Evolutionary conservation across 2,888 invertebrate species (phyloP).

Genomic region (Ochropleura leucogaster): DNA sequence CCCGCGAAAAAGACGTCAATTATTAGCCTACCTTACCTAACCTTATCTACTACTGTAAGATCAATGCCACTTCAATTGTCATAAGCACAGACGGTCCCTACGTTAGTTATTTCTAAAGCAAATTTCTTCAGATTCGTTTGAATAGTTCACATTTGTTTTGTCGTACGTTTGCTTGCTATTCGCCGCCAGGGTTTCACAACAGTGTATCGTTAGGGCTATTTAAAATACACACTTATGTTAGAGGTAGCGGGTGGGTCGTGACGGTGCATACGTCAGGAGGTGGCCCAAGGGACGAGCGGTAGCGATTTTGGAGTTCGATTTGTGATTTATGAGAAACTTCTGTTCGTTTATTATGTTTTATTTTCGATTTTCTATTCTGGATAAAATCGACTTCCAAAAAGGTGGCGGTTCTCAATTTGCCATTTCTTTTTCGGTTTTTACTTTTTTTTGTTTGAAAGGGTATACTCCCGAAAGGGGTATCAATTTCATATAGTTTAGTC

Average conservation of each 20-base stretch:
- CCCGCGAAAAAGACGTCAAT: too few relatives aligned
- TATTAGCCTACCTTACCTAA: too few relatives aligned
- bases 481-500: too few relatives aligned
- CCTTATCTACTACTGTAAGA: neutral
- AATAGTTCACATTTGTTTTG: slow-evolving; percentile 50
- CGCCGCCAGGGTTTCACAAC: slow-evolving; percentile 67
- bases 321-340: neutral
- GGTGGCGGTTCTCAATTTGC: too few relatives aligned
- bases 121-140: slow-evolving; percentile 31
- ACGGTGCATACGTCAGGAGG: slow-evolving; percentile 82
- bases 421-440: too few relatives aligned
- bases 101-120: slow-evolving; percentile 15
- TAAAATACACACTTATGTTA: slow-evolving; percentile 83
- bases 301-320: slow-evolving; percentile 24
- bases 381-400: too few relatives aligned
- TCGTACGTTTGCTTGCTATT: slow-evolving; percentile 56
- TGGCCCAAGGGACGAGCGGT: slow-evolving; percentile 64
- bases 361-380: neutral
- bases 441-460: too few relatives aligned
- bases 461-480: too few relatives aligned
- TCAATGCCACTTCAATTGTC: neutral
- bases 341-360: neutral
- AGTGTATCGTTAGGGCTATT: slow-evolving; percentile 80
- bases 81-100: neutral
- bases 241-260: slow-evolving; percentile 84